A percentile compares a stretch with the other conserved stretches of the same genome.
Conservation (phyloP, 2,113 vertebrate species). For the Eidolon helvum region DNA sequence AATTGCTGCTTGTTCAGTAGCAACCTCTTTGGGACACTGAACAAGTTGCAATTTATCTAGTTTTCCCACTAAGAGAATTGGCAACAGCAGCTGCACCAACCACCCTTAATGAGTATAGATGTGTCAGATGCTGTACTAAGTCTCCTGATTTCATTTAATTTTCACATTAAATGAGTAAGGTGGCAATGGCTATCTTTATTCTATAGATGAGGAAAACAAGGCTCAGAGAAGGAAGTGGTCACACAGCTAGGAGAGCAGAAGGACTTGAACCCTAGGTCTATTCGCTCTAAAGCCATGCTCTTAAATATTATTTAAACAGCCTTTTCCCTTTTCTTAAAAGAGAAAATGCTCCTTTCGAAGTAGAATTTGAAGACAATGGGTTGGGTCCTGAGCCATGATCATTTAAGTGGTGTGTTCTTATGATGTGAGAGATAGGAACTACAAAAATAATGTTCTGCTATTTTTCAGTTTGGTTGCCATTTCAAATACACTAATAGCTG, state of each 20-base stretch:
- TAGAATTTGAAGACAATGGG: background rate
- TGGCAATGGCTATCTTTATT: background rate
- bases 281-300: background rate
- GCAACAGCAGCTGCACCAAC: background rate
- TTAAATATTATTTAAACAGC: background rate
- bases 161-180: background rate
- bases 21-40: constrained; percentile 60
- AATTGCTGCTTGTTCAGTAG: constrained; percentile 71
- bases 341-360: background rate
- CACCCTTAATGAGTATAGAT: background rate
- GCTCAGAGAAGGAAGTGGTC: background rate
- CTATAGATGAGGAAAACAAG: background rate
- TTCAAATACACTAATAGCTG: background rate
- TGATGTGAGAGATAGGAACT: background rate
- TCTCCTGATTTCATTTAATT: constrained; percentile 34
- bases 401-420: background rate
- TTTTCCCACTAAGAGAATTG: constrained; percentile 32
- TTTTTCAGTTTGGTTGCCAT: background rate
- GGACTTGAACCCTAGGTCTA: background rate
- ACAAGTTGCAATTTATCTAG: constrained; percentile 35
- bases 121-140: background rate
- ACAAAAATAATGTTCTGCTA: background rate
- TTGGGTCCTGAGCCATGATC: background rate
- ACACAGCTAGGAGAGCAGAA: background rate
- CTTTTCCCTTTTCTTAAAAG: constrained; percentile 20